These are phyloP conservation scores for Osmerus eperlanus DNA, from an alignment of 2,113 vertebrate species.

Conservation along the genomic window DNA sequence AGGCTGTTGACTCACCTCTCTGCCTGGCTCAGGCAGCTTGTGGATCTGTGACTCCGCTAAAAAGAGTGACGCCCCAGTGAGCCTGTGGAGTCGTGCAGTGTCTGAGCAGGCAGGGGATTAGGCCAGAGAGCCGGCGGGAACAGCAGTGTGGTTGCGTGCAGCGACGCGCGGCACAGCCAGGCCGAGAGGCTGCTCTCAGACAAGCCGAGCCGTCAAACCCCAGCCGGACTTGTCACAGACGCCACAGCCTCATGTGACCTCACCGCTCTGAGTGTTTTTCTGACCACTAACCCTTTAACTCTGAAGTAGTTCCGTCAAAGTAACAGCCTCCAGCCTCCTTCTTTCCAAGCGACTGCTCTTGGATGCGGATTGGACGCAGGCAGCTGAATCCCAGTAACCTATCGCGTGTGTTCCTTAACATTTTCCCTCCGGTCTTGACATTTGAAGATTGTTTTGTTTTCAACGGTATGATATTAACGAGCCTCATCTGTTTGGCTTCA, in stretches of 20 bases:
- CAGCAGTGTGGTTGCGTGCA: too few species aligned
- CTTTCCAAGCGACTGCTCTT: slow-evolving; percentile 6
- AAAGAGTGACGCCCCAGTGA: too few species aligned
- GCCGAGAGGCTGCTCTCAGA: neutral
- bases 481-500: neutral
- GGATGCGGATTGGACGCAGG: neutral
- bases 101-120: too few species aligned
- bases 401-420: neutral
- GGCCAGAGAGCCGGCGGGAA: too few species aligned
- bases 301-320: neutral
- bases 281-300: neutral
- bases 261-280: neutral
- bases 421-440: neutral
- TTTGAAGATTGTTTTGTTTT: neutral
- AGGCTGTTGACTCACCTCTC: too few species aligned
- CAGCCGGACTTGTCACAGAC: neutral
- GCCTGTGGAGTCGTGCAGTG: too few species aligned
- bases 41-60: too few species aligned
- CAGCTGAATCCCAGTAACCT: slow-evolving; percentile 4
- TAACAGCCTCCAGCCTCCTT: slow-evolving; percentile 8
- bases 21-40: too few species aligned
- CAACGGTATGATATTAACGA: neutral
- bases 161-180: neutral
- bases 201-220: neutral
- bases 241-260: neutral